Conservation (phyloP, 2,797 vertebrate species). For the Gila robusta region DNA sequence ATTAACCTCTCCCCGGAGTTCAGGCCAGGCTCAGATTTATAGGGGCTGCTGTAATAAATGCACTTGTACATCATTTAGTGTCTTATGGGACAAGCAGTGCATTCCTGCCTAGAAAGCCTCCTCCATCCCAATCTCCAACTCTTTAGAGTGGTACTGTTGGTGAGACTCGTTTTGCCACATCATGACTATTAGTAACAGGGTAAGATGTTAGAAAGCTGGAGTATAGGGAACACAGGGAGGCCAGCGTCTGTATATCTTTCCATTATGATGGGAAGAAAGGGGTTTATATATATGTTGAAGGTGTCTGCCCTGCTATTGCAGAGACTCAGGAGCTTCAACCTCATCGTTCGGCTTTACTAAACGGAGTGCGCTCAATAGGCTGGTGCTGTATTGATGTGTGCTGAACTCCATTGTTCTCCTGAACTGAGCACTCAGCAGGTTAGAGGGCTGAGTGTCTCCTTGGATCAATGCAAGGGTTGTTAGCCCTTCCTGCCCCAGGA, state of each 20-base stretch:
- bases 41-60: constrained; percentile 85
- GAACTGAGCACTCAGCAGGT: constrained; percentile 87
- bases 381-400: constrained; percentile 80
- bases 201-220: constrained; percentile 45
- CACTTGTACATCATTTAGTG: constrained; percentile 86
- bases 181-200: constrained; percentile 19
- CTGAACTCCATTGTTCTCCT: constrained; percentile 83
- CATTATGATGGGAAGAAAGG: constrained; percentile 5
- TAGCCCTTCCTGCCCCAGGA: constrained; percentile 74
- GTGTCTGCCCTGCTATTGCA: constrained; percentile 68
- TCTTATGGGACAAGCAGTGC: constrained; percentile 80
- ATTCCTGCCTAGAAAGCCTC: constrained; percentile 74
- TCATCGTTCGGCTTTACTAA: constrained; percentile 84
- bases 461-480: constrained; percentile 81
- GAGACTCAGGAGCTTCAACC: constrained; percentile 76
- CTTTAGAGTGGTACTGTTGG: constrained; percentile 66
- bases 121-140: constrained; percentile 68
- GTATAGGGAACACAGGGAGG: neutral
- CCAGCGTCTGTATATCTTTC: constrained; percentile 1
- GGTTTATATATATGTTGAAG: constrained; percentile 20
- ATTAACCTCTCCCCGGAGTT: constrained; percentile 89
- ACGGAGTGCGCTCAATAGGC: constrained; percentile 82
- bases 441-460: constrained; percentile 82
- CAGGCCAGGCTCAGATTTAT: constrained; percentile 86
- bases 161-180: constrained; percentile 12